phyloP scores from a whole-genome alignment of 1,140 invertebrate species.

The Argopecten irradians region DNA sequence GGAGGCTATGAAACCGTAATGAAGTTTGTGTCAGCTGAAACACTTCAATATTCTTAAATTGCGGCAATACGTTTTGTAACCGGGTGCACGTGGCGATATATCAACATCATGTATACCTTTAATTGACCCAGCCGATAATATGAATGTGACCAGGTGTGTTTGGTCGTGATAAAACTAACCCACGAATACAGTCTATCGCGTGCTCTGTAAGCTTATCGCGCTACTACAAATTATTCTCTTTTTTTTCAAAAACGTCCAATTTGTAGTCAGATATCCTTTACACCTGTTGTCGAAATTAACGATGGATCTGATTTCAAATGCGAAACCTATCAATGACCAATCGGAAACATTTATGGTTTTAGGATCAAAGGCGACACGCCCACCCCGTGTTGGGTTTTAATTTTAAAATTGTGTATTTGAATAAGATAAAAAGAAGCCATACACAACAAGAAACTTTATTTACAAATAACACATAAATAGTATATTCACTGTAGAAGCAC shows the following conservation, averaged over 20 bases:
- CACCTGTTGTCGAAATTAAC: neutral
- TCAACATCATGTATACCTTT: neutral
- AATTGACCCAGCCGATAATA: neutral
- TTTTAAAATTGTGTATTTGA: neutral
- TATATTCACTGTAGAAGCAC: neutral
- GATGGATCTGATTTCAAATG: neutral
- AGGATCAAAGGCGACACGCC: neutral
- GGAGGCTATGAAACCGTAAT: neutral
- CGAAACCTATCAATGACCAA: slow-evolving; percentile 1
- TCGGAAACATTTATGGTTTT: neutral
- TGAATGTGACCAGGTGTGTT: slow-evolving; percentile 9
- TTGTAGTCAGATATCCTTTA: neutral
- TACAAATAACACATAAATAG: neutral
- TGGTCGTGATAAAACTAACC: neutral
- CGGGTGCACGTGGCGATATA: neutral
- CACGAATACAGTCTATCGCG: neutral
- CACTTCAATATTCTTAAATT: slow-evolving; percentile 23
- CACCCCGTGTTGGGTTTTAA: neutral
- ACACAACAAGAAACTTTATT: neutral
- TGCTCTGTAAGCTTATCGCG: neutral
- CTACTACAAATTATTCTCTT: neutral
- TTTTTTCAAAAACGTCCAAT: slow-evolving; percentile 3
- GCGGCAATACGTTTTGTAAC: neutral
- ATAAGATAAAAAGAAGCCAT: neutral
- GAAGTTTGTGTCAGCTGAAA: neutral